Percentiles rank a stretch among this genome's conserved stretches.
Evolutionary conservation across 2,113 vertebrate genomes (phyloP).

Genomic region (zebrafish (Danio rerio)): GRCz12tu NC_133197.1:23973501-23974000

Average conservation of each 20-base stretch:
- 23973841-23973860: conserved; percentile 76
- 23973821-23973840: conserved; percentile 67
- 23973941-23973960: conserved; percentile 56
- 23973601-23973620: no score
- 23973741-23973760: conserved; percentile 72
- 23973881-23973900: conserved; percentile 79
- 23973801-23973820: conserved; percentile 73
- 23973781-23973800: conserved; percentile 71
- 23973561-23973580: no score
- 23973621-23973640: neutral
- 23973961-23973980: conserved; percentile 40
- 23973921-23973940: conserved; percentile 71
- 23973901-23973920: conserved; percentile 59
- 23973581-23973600: no score
- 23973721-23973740: conserved; percentile 68
- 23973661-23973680: neutral
- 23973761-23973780: conserved; percentile 66
- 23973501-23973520: no score
- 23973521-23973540: no score
- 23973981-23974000: conserved; percentile 27
- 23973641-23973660: neutral
- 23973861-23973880: conserved; percentile 72
- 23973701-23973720: conserved; percentile 64
- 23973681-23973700: neutral
- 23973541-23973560: no score